A percentile compares a stretch with the other conserved stretches of the same genome.
Conservation (phyloP, 2,797 vertebrate genomes). For the Hyperoplus lanceolatus region DNA sequence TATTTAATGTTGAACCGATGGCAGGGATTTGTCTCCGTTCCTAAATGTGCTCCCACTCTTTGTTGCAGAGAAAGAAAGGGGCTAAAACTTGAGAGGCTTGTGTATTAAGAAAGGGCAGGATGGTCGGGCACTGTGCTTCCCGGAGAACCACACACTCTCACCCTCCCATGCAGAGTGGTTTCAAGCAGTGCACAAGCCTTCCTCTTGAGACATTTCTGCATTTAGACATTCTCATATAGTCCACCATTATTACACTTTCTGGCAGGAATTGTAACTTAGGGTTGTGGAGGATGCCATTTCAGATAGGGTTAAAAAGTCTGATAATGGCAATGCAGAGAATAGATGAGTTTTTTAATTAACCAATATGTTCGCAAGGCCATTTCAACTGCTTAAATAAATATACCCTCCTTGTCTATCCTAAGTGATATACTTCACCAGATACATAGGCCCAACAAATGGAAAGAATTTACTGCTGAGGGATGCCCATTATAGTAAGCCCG, state of each 20-base stretch:
- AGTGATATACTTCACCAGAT: conserved; percentile 3
- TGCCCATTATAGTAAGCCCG: not conserved
- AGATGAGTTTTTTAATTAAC: not conserved
- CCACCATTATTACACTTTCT: not conserved
- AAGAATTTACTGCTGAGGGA: not conserved
- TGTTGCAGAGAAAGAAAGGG: conserved; percentile 9
- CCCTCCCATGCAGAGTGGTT: no score
- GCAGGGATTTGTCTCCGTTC: conserved; percentile 13
- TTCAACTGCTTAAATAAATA: not conserved
- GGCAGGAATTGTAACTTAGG: not conserved
- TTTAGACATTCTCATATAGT: not conserved
- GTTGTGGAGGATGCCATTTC: conserved; percentile 20
- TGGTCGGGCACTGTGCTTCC: not conserved
- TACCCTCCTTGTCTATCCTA: not conserved
- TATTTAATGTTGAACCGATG: conserved; percentile 27
- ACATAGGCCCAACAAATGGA: not conserved
- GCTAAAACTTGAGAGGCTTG: conserved; percentile 3
- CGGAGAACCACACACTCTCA: not conserved
- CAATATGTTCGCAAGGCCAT: not conserved
- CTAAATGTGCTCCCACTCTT: not conserved
- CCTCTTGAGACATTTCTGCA: not conserved
- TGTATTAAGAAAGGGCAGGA: not conserved
- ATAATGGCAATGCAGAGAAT: not conserved
- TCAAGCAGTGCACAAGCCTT: not conserved
- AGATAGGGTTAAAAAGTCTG: not conserved